Conservation (phyloP, 1,140 invertebrate genomes). For the Drosophila micromelanica region DNA sequence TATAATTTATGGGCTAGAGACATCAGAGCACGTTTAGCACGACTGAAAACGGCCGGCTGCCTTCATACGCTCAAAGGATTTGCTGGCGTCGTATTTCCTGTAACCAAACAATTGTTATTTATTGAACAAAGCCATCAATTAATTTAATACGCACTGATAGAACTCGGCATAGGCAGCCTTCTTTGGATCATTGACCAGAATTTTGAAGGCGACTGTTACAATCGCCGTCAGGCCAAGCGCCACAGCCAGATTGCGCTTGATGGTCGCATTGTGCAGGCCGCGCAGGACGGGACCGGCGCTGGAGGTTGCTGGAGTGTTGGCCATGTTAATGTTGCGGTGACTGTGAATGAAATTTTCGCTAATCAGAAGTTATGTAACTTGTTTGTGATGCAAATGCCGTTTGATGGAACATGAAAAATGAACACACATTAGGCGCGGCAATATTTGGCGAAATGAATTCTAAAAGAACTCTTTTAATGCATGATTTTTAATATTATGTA, state of each 20-base stretch:
- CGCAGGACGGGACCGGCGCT: constrained; percentile 76
- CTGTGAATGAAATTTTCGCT: constrained; percentile 44
- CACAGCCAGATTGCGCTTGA: constrained; percentile 82
- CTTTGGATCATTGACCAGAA: constrained; percentile 84
- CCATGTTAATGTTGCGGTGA: constrained; percentile 48
- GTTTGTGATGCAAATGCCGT: background rate
- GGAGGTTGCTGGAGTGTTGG: constrained; percentile 73
- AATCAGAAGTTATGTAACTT: constrained; percentile 67
- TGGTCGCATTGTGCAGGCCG: constrained; percentile 81
- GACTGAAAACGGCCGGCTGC: constrained; percentile 85
- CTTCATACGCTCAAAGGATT: constrained; percentile 86
- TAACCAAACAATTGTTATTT: constrained; percentile 11
- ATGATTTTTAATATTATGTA: background rate
- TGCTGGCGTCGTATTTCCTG: constrained; percentile 86
- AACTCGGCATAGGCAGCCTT: constrained; percentile 86
- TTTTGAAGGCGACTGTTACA: constrained; percentile 69
- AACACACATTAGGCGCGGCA: background rate
- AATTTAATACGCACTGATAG: constrained; percentile 84
- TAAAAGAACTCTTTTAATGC: background rate
- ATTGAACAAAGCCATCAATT: background rate
- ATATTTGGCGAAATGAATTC: too few species aligned
- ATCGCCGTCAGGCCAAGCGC: constrained; percentile 71
- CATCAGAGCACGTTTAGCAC: constrained; percentile 46
- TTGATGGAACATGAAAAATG: background rate
- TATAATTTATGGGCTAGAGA: constrained; percentile 49